Conservation (phyloP, 2,888 invertebrate species). For the Andrena dorsata region DNA sequence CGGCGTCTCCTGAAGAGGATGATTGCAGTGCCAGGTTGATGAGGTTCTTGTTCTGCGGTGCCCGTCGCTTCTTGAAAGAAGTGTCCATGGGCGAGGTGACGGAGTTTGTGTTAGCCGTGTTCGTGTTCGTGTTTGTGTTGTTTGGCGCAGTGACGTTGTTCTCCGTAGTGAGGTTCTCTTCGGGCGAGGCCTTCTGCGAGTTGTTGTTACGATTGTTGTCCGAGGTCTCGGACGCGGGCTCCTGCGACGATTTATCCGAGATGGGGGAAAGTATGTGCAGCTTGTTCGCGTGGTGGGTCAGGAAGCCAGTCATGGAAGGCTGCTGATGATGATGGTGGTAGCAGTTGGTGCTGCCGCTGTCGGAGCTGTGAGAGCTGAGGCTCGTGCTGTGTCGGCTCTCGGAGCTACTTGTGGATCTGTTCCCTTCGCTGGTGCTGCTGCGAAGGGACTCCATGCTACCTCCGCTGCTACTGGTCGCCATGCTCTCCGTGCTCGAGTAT, state of each 20-base stretch:
- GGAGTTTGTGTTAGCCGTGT: constrained; percentile 76
- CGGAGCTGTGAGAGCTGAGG: constrained; percentile 94
- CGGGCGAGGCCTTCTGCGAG: constrained; percentile 92
- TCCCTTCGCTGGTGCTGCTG: constrained; percentile 95
- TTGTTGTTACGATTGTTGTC: constrained; percentile 93
- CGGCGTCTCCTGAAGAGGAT: constrained; percentile 89
- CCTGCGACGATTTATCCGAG: constrained; percentile 95
- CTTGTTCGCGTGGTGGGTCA: constrained; percentile 90
- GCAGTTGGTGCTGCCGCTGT: constrained; percentile 89
- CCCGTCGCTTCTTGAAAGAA: constrained; percentile 87
- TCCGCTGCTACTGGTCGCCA: constrained; percentile 94
- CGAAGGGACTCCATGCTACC: constrained; percentile 95
- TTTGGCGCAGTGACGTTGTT: constrained; percentile 77
- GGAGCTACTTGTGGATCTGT: constrained; percentile 93
- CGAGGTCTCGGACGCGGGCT: constrained; percentile 93
- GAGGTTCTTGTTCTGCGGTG: constrained; percentile 92
- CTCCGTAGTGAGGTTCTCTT: constrained; percentile 86
- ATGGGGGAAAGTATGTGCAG: constrained; percentile 95
- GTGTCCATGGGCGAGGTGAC: constrained; percentile 80
- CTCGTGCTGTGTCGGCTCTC: constrained; percentile 94
- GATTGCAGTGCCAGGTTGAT: constrained; percentile 89
- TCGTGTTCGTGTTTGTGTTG: constrained; percentile 85
- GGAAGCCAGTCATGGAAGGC: constrained; percentile 87
- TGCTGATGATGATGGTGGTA: constrained; percentile 86
- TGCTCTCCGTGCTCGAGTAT: constrained; percentile 94